Conservation (phyloP, 2,888 invertebrate species). For the Ormyrus labotus region DNA sequence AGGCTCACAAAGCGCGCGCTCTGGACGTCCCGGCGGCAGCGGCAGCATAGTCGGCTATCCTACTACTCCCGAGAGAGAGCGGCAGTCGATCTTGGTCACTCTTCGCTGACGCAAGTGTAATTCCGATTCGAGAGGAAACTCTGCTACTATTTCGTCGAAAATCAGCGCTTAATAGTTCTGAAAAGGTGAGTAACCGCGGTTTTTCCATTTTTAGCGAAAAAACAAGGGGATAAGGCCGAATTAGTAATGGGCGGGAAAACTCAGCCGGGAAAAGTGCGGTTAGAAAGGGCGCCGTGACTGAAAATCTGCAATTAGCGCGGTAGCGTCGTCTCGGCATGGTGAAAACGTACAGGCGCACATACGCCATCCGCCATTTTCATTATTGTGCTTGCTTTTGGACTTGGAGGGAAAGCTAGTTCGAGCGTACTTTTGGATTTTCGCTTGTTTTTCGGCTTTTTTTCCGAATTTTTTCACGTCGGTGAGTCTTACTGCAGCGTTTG, state of each 20-base stretch:
- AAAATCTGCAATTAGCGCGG: constrained; percentile 37
- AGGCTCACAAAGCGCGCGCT: constrained; percentile 21
- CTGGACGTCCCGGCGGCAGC: constrained; percentile 16
- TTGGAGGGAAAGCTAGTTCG: constrained; percentile 70
- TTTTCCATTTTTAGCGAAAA: no score
- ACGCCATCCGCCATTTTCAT: constrained; percentile 71
- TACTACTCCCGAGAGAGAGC: constrained; percentile 6
- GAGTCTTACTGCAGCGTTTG: no score
- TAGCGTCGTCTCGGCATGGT: constrained; percentile 62
- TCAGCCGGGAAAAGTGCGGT: background rate
- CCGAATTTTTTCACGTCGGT: background rate
- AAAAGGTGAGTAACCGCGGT: no score
- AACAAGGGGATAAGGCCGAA: no score
- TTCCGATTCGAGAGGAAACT: constrained; percentile 4
- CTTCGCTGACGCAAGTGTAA: constrained; percentile 45
- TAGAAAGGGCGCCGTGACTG: background rate
- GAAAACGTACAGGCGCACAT: constrained; percentile 57
- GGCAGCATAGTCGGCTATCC: background rate
- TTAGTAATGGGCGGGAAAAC: background rate
- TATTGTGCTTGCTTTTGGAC: constrained; percentile 63
- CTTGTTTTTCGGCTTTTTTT: background rate
- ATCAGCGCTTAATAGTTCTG: no score
- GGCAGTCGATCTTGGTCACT: constrained; percentile 53
- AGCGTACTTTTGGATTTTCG: background rate
- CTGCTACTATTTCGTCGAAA: background rate